A percentile compares a stretch with the other conserved stretches of the same genome.
Conservation (phyloP, 2,888 invertebrate species). For the Hirtodrosophila trivittata region DNA sequence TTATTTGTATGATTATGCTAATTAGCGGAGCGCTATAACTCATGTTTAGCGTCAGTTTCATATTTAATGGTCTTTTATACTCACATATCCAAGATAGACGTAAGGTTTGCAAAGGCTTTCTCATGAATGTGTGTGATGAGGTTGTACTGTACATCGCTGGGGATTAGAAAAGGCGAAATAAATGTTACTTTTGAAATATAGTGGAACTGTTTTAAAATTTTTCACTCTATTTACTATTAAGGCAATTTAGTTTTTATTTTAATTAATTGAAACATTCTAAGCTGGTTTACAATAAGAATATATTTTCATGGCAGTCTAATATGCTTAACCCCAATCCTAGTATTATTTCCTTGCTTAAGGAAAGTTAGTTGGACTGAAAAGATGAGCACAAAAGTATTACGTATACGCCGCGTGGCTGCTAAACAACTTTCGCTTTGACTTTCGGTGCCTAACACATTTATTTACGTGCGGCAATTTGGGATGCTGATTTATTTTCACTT, state of each 20-base stretch:
- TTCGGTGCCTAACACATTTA: conserved; percentile 50
- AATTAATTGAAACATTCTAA: conserved; percentile 4
- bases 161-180: neutral
- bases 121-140: conserved; percentile 83
- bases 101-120: conserved; percentile 84
- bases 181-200: neutral
- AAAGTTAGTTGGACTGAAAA: too few relatives aligned
- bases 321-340: neutral
- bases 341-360: too few relatives aligned
- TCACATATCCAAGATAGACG: conserved; percentile 85
- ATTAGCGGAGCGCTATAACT: conserved; percentile 46
- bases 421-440: conserved; percentile 6
- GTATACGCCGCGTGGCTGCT: conserved; percentile 33
- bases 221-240: neutral
- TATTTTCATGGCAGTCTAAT: too few relatives aligned
- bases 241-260: neutral
- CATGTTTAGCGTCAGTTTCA: conserved; percentile 36
- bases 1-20: conserved; percentile 52
- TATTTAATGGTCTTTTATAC: conserved; percentile 70
- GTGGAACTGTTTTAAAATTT: neutral
- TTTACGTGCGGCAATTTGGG: conserved; percentile 67
- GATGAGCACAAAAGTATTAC: conserved; percentile 34
- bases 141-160: conserved; percentile 83
- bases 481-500: conserved; percentile 72
- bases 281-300: neutral